phyloP scores from a whole-genome alignment of 64 coral and sea anemone genomes.

The Cladopsammia gracilis region DNA sequence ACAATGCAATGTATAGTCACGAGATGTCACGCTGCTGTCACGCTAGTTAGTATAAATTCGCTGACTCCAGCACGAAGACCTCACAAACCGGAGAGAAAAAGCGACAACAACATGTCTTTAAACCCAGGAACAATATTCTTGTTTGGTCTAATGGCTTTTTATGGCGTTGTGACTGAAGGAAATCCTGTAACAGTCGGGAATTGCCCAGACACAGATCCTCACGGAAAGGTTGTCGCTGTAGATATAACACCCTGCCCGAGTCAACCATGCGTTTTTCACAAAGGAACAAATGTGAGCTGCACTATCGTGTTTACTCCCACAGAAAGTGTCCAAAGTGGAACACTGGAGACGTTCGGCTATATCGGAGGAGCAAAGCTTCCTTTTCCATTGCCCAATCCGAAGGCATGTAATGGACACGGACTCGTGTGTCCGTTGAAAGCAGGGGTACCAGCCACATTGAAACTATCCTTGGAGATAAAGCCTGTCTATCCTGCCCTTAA shows the following conservation, averaged over 20 bases:
- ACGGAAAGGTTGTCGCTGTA: neutral
- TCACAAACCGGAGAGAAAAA: no score
- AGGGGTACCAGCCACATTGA: neutral
- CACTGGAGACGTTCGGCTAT: neutral
- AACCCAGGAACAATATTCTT: no score
- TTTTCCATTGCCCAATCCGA: constrained; percentile 10
- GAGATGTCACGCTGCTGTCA: no score
- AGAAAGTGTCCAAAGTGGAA: neutral
- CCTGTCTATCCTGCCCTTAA: neutral
- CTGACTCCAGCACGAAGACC: no score
- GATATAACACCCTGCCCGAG: constrained; percentile 24
- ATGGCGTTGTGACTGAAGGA: neutral
- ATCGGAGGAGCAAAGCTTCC: neutral
- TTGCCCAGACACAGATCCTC: neutral
- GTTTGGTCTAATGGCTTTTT: no score
- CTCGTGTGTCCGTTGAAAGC: constrained; percentile 39
- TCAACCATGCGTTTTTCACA: constrained; percentile 40
- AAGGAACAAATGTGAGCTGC: constrained; percentile 5
- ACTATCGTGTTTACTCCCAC: constrained; percentile 10
- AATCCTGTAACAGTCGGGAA: neutral
- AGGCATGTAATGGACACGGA: constrained; percentile 18
- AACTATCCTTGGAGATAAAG: neutral
- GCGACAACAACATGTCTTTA: no score
- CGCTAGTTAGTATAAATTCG: no score
- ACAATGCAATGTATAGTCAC: no score